Base-by-base conservation (phyloP, 37 sponge, comb jelly and placozoan species). In the Trichoplax adhaerens region DNA sequence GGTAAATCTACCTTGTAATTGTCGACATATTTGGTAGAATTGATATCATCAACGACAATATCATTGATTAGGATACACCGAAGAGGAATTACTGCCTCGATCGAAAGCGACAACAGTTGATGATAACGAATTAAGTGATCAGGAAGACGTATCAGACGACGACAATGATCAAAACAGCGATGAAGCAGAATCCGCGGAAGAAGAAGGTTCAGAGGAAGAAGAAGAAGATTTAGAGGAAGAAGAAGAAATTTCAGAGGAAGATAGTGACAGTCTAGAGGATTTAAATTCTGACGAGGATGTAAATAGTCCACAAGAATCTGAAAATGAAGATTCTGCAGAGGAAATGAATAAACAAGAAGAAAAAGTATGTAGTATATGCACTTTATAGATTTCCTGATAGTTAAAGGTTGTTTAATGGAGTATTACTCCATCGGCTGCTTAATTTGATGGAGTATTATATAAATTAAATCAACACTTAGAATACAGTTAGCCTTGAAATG, bases 201-300 rank as follows among this genome's bases (percentile, higher is more conserved):
- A 76, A 52, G 54, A 64, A 7, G 56, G 57, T 52, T 7, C 58
- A 54, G 72, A 62, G 59, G 73, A 71, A 52, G 73, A 64, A 0
- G 65, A 62, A 69, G 77, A 81, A 6, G 71, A 62, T 62, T 72
- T 49, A 12, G 79, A 52, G 54, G 75, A 78, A 50, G 75, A 59
- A 50, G 77, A 46, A 3, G 59, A 4, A 50, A 57, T 58, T 52
- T 48, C 48, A 50, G 73, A 72, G 4, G 58, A 74, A 6, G 75
- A 74, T 2, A 66, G 12, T 7, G 65, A 62, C 54, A 58, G 48
- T 52, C 57, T 57, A 50, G 4, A 48, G 3, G 71, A 8, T 69
- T 10, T 7, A 3, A 58, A 69, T 69, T 12, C 54, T 48, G 75
- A 12, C 7, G 75, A 74, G 29, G 65, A 62, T n/a, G 75, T 53